Evolutionary conservation across 2,113 vertebrate genomes (phyloP).

Genomic region (Nettapus auritus): DNA sequence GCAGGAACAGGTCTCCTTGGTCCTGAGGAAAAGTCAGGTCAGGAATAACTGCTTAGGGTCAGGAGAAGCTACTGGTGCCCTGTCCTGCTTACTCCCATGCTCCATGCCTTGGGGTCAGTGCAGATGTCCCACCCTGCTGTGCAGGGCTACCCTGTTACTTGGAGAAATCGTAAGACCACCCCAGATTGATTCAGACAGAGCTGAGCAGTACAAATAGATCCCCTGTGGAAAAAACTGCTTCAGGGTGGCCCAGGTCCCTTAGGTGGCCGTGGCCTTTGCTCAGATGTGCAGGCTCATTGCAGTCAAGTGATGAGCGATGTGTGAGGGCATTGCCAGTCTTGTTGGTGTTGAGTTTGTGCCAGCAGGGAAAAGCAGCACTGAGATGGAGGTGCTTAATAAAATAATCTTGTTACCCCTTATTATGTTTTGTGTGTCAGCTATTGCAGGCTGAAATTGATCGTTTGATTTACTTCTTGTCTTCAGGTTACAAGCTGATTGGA

Average conservation of each 20-base stretch:
- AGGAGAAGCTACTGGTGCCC: not conserved
- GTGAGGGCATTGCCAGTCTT: rapidly evolving
- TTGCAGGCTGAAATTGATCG: not conserved
- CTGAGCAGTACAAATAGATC: not conserved
- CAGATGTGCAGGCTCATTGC: not conserved
- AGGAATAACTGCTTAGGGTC: no score
- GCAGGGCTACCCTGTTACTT: not conserved
- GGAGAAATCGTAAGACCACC: not conserved
- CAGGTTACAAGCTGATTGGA: conserved; percentile 94
- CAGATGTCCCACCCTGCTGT: rapidly evolving
- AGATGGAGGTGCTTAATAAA: not conserved
- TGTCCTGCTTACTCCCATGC: not conserved
- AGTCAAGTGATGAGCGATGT: no score
- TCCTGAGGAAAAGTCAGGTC: not conserved
- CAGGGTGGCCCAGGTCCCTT: not conserved
- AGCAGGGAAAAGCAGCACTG: not conserved
- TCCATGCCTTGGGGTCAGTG: not conserved
- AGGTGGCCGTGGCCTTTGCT: not conserved
- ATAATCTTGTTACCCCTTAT: not conserved
- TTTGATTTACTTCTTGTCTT: not conserved
- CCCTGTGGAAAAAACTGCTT: not conserved
- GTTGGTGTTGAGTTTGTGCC: not conserved
- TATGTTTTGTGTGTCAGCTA: not conserved
- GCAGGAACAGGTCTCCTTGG: no score
- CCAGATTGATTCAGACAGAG: not conserved